phyloP scores from a whole-genome alignment of 2,888 invertebrate species.

The Parochlus steinenii region DNA sequence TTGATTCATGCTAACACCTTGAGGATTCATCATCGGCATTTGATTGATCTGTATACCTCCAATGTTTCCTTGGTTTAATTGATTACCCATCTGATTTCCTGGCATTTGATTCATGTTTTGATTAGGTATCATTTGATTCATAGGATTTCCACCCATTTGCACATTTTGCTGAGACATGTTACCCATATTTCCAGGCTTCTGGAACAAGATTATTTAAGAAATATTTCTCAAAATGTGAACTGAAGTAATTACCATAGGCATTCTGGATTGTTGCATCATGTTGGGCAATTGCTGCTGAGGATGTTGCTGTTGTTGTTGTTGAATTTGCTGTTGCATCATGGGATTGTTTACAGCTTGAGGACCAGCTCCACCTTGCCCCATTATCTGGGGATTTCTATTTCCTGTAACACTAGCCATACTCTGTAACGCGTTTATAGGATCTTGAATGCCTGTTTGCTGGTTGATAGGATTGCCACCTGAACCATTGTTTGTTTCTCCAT shows the following conservation, averaged over 20 bases:
- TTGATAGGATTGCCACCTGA: slow-evolving; percentile 30
- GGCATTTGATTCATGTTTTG: slow-evolving; percentile 15
- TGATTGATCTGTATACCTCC: too few relatives aligned
- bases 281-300: slow-evolving; percentile 13
- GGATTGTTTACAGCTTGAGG: slow-evolving; percentile 38
- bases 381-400: slow-evolving; percentile 33
- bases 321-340: slow-evolving; percentile 3
- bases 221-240: too few relatives aligned
- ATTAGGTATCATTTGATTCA: slow-evolving; percentile 16
- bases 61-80: too few relatives aligned
- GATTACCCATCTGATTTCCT: slow-evolving; percentile 15
- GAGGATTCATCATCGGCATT: slow-evolving; percentile 18
- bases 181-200: too few relatives aligned
- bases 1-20: too few relatives aligned
- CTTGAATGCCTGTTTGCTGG: slow-evolving; percentile 40
- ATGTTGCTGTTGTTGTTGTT: slow-evolving; percentile 9
- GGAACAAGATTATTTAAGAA: too few relatives aligned
- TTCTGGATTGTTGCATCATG: slow-evolving; percentile 16
- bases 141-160: slow-evolving; percentile 24
- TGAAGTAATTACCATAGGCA: too few relatives aligned
- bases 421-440: slow-evolving; percentile 79
- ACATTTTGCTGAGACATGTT: too few relatives aligned
- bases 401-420: slow-evolving; percentile 60
- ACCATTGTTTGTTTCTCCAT: slow-evolving; percentile 20
- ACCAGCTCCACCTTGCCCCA: slow-evolving; percentile 34